Evolutionary conservation across 2,113 vertebrate species (phyloP).

Genomic region (Gopherus evgoodei): DNA sequence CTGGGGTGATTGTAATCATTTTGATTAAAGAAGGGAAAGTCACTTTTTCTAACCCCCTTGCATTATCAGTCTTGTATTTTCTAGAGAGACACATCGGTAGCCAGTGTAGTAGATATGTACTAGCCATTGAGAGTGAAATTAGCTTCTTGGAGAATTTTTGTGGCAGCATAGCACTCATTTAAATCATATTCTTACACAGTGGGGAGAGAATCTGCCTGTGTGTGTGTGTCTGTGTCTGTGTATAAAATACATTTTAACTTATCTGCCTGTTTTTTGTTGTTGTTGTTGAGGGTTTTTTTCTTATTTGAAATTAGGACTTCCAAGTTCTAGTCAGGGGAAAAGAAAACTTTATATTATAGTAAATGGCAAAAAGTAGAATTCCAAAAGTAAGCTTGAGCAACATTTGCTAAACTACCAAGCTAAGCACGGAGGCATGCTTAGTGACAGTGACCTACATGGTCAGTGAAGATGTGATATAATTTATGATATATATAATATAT

Average conservation of each 20-base stretch:
- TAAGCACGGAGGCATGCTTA: conserved; percentile 90
- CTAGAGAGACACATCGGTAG: neutral
- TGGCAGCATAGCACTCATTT: neutral
- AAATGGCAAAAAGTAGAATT: conserved; percentile 81
- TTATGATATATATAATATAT: conserved; percentile 99
- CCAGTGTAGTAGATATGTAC: neutral
- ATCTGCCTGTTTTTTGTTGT: neutral
- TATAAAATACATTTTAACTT: neutral
- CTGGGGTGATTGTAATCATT: conserved; percentile 42
- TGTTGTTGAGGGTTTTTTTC: neutral
- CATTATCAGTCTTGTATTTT: neutral
- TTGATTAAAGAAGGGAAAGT: conserved; percentile 66
- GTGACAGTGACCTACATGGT: conserved; percentile 99
- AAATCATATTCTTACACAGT: conserved; percentile 6
- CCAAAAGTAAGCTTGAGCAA: conserved; percentile 81
- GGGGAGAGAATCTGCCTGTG: neutral
- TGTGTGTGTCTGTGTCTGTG: no score
- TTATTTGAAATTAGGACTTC: conserved; percentile 30
- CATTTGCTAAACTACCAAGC: conserved; percentile 86
- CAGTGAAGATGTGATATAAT: conserved; percentile 99
- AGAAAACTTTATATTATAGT: conserved; percentile 73
- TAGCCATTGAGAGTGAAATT: conserved; percentile 36
- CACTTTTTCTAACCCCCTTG: conserved; percentile 20
- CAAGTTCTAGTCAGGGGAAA: conserved; percentile 39
- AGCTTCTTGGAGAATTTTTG: conserved; percentile 44